Percentiles rank a stretch among this genome's conserved stretches.
Conservation (phyloP, 35 echinoderm and acorn worm species). For the Acanthaster planci region DNA sequence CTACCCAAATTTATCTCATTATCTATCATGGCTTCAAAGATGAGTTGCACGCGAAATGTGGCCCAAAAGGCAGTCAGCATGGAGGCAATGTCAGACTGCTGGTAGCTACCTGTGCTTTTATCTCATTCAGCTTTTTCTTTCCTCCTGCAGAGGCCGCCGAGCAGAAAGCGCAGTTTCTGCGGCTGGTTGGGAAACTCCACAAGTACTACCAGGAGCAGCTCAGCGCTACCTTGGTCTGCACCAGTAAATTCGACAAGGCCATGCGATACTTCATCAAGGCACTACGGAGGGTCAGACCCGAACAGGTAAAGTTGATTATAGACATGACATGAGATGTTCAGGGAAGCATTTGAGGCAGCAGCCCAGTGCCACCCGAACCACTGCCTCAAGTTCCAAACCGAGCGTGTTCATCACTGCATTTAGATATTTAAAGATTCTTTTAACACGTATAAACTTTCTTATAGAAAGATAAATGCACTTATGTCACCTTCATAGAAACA, state of each 20-base stretch:
- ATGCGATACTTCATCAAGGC: constrained; percentile 80
- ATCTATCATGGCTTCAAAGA: too few species aligned
- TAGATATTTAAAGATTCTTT: too few species aligned
- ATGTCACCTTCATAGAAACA: too few species aligned
- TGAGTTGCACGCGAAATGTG: too few species aligned
- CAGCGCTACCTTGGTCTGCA: constrained; percentile 60
- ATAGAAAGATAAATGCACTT: too few species aligned
- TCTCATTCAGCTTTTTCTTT: constrained; percentile 29
- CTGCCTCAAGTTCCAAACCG: constrained; percentile 6
- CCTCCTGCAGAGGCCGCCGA: constrained; percentile 24
- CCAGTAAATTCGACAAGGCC: constrained; percentile 78
- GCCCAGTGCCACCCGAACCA: not conserved
- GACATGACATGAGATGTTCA: not conserved
- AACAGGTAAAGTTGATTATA: not conserved
- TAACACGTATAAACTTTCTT: too few species aligned
- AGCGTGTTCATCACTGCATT: too few species aligned
- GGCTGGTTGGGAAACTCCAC: constrained; percentile 73
- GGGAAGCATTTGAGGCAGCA: not conserved
- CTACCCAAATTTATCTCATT: too few species aligned
- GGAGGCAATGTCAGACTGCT: too few species aligned
- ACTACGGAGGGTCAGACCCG: constrained; percentile 39
- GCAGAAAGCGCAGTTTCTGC: constrained; percentile 49
- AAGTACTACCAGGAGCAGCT: constrained; percentile 69
- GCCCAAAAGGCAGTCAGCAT: too few species aligned
- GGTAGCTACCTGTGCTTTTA: constrained; percentile 16